Conservation (phyloP, 2,113 vertebrate genomes). For the Platysteira castanea region DNA sequence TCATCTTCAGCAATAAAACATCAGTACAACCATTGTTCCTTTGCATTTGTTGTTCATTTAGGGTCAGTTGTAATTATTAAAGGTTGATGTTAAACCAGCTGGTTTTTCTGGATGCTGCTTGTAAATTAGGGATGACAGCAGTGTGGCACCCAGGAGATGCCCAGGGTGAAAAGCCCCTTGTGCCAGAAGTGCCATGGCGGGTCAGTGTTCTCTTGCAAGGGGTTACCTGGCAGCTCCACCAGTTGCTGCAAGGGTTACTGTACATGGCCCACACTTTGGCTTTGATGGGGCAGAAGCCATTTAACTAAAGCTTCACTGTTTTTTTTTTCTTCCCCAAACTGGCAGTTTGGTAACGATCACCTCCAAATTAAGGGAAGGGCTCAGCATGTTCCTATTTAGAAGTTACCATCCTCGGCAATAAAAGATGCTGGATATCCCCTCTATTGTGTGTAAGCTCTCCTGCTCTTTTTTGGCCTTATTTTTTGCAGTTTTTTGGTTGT, state of each 20-base stretch:
- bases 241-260: accelerated
- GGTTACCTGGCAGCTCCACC: background rate
- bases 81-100: background rate
- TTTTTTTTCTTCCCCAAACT: background rate
- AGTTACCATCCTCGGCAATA: background rate
- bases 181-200: background rate
- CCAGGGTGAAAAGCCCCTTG: background rate
- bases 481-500: background rate
- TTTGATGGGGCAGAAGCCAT: background rate
- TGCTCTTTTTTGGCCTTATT: background rate
- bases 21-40: background rate
- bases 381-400: background rate
- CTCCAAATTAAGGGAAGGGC: background rate
- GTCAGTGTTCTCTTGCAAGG: background rate
- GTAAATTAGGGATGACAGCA: background rate
- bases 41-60: background rate
- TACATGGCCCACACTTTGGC: background rate
- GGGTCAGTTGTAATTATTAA: background rate
- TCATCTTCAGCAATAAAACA: background rate
- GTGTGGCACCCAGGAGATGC: background rate
- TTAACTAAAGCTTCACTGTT: background rate
- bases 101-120: background rate
- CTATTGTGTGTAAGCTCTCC: background rate
- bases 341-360: background rate
- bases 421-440: background rate